These are phyloP conservation scores for Gymnobelideus leadbeateri DNA, from an alignment of 2,113 vertebrate species.

Conservation along the genomic window DNA sequence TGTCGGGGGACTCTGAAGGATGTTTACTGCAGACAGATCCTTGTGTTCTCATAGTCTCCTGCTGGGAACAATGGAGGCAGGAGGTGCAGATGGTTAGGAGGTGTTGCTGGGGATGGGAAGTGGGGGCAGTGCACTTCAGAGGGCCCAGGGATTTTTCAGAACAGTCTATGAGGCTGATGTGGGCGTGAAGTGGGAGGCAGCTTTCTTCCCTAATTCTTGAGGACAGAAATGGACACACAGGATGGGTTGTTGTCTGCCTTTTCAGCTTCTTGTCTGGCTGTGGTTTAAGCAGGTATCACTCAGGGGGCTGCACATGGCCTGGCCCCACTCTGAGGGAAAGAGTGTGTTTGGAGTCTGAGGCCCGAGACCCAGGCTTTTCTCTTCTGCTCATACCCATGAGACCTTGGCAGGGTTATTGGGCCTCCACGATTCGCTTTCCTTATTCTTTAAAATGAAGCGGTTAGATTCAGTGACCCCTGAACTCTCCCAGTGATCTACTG, in stretches of 20 bases:
- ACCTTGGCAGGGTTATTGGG: not conserved
- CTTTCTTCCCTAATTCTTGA: conserved; percentile 17
- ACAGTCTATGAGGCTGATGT: conserved; percentile 18
- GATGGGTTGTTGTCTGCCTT: not conserved
- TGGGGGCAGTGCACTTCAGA: not conserved
- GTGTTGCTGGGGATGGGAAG: not conserved
- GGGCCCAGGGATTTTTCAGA: not conserved
- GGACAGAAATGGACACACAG: not conserved
- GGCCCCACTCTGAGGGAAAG: not conserved
- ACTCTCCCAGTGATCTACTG: not conserved
- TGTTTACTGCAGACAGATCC: conserved; percentile 7
- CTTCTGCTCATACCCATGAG: not conserved
- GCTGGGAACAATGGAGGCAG: not conserved
- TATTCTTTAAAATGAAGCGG: not conserved
- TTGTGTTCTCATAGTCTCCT: conserved; percentile 11
- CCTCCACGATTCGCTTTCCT: too few species aligned
- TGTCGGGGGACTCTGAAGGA: conserved; percentile 14
- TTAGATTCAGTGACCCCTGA: too few species aligned
- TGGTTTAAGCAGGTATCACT: not conserved
- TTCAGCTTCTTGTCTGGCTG: not conserved
- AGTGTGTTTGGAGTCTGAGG: not conserved
- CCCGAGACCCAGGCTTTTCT: not conserved
- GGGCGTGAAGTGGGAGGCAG: not conserved
- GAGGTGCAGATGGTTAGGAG: not conserved
- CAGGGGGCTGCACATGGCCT: not conserved